phyloP scores from a whole-genome alignment of 2,113 vertebrate genomes.

The Monarcha castaneiventris region DNA sequence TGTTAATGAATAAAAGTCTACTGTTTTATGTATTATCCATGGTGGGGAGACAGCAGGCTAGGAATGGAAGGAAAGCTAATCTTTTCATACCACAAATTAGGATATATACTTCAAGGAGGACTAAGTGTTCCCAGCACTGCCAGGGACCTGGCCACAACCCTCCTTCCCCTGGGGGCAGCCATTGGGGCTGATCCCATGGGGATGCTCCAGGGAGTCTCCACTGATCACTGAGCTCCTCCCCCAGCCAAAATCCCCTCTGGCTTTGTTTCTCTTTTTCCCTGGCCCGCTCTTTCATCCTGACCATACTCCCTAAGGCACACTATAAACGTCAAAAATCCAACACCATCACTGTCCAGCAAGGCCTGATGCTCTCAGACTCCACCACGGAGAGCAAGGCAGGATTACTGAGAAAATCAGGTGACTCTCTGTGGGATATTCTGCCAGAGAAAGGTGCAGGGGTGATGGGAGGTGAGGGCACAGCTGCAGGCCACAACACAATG shows the following conservation, averaged over 20 bases:
- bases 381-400: background rate
- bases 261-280: background rate
- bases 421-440: background rate
- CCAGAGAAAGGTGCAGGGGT: background rate
- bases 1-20: conserved; percentile 73
- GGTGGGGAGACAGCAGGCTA: conserved; percentile 37
- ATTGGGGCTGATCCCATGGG: background rate
- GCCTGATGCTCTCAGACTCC: background rate
- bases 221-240: background rate
- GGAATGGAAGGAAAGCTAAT: conserved; percentile 32
- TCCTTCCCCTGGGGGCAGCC: background rate
- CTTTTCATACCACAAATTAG: conserved; percentile 11
- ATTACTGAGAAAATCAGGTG: background rate
- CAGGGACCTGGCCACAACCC: background rate
- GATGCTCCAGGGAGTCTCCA: background rate
- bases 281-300: background rate
- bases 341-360: background rate
- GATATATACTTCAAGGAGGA: background rate
- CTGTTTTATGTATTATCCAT: conserved; percentile 40
- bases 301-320: background rate
- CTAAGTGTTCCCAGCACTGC: background rate
- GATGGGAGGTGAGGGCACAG: background rate
- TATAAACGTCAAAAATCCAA: background rate
- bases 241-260: background rate
- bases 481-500: background rate